These are phyloP conservation scores for Ameiurus melas DNA, from an alignment of 2,113 vertebrate genomes.

Conservation along the genomic window DNA sequence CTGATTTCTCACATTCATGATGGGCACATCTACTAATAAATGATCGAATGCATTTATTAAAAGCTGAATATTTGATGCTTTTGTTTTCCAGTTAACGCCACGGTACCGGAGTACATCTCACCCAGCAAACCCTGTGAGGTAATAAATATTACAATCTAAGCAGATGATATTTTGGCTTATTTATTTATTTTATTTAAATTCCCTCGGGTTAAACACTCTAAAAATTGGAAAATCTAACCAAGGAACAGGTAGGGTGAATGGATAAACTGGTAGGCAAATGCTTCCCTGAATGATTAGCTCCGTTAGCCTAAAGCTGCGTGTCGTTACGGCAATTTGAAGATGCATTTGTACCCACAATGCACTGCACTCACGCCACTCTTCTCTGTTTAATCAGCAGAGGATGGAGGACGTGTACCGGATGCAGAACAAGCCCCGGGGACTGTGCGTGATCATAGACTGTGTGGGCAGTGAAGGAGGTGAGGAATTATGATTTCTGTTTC, in stretches of 20 bases:
- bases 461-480: constrained; percentile 84
- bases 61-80: not conserved
- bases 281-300: not conserved
- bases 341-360: not conserved
- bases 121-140: not conserved
- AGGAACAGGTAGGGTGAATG: not conserved
- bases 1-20: not conserved
- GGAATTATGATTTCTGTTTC: constrained; percentile 50
- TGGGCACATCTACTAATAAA: not conserved
- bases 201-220: not conserved
- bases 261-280: not conserved
- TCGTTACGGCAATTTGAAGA: not conserved
- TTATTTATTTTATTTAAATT: not conserved
- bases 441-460: constrained; percentile 92
- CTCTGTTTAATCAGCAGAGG: constrained; percentile 55
- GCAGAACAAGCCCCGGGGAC: constrained; percentile 74
- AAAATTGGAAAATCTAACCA: not conserved
- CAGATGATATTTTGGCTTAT: no score
- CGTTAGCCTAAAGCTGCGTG: not conserved
- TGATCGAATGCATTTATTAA: not conserved
- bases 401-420: constrained; percentile 78
- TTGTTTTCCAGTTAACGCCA: not conserved
- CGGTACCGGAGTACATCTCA: no score
- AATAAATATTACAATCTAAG: not conserved
- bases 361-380: not conserved